phyloP scores from a whole-genome alignment of 2,888 invertebrate genomes.

The Adela reaumurella region DNA sequence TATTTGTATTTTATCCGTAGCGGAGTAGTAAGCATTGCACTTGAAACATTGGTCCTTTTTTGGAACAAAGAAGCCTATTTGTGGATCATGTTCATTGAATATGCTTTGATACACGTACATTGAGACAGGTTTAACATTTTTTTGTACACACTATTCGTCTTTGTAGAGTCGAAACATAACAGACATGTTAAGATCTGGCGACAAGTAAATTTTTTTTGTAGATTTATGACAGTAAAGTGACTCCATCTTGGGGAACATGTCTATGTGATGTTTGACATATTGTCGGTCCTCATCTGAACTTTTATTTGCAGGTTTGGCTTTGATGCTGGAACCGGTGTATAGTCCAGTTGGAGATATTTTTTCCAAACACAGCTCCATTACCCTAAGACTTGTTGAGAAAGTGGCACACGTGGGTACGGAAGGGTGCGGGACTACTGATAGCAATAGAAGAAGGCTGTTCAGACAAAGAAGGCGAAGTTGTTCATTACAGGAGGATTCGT shows the following conservation, averaged over 20 bases:
- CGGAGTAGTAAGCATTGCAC: neutral
- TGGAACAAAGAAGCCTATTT: neutral
- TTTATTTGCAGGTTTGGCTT: no score
- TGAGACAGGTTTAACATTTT: neutral
- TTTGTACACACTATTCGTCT: no score
- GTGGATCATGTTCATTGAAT: neutral
- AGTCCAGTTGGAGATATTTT: neutral
- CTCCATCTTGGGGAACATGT: no score
- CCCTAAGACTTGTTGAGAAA: neutral
- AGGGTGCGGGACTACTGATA: no score
- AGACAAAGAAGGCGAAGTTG: no score
- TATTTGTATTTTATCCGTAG: neutral
- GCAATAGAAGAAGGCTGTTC: no score
- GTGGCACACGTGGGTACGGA: neutral
- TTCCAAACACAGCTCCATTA: neutral
- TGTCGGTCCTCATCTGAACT: no score
- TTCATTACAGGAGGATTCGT: no score
- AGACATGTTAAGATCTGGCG: neutral
- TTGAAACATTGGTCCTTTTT: neutral
- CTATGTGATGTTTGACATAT: no score
- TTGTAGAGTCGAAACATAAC: no score
- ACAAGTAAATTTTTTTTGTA: neutral
- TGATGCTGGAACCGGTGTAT: no score
- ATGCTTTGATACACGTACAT: neutral
- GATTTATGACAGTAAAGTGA: neutral